phyloP scores from a whole-genome alignment of 2,113 vertebrate genomes.

The Sturnus vulgaris region DNA sequence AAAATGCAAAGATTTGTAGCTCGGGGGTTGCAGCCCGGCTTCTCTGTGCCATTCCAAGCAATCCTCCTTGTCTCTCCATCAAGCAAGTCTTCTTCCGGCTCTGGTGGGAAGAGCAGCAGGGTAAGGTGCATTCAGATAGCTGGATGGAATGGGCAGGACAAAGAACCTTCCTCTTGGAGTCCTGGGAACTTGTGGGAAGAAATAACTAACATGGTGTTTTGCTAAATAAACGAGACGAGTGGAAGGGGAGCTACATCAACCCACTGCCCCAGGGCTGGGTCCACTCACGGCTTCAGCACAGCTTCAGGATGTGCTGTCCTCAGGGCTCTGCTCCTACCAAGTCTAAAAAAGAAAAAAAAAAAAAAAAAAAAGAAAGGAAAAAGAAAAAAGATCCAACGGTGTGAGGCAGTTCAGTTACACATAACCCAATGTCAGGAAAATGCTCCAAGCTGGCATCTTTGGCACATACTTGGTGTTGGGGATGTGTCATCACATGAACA shows the following conservation, averaged over 20 bases:
- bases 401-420: not conserved
- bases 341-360: not conserved
- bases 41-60: not conserved
- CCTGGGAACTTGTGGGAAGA: not conserved
- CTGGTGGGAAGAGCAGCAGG: fast-evolving
- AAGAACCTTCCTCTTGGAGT: not conserved
- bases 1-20: not conserved
- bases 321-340: not conserved
- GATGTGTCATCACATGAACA: fast-evolving
- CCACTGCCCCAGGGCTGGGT: not conserved
- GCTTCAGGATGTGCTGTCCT: not conserved
- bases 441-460: not conserved
- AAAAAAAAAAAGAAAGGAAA: too few relatives aligned
- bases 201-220: not conserved
- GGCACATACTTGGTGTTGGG: not conserved
- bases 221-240: not conserved
- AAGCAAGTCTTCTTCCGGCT: not conserved
- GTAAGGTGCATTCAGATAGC: not conserved
- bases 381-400: fast-evolving
- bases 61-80: not conserved
- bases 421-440: not conserved
- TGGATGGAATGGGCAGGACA: not conserved
- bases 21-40: fast-evolving
- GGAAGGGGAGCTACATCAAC: not conserved
- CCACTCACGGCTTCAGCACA: fast-evolving